These are phyloP conservation scores for Pseudomyrmex sp. DNA, from an alignment of 1,140 invertebrate species.

Conservation along the genomic window DNA sequence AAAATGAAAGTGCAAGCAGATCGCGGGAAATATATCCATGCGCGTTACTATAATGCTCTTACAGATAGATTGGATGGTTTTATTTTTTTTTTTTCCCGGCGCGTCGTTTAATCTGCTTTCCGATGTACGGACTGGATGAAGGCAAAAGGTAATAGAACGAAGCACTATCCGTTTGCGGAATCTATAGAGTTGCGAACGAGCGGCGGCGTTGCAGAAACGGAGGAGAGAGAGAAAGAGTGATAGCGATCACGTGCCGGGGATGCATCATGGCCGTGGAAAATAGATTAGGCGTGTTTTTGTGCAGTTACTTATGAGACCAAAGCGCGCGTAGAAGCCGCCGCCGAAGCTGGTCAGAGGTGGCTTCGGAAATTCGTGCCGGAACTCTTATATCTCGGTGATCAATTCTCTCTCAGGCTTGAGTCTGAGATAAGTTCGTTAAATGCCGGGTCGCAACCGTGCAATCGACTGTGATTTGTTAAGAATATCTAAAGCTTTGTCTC, in stretches of 20 bases:
- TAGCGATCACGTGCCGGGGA: constrained; percentile 55
- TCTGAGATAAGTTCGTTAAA: constrained; percentile 70
- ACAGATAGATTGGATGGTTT: constrained; percentile 17
- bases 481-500: constrained; percentile 61
- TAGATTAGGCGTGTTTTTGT: constrained; percentile 73
- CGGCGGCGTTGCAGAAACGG: constrained; percentile 3
- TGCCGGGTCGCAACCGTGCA: constrained; percentile 62
- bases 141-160: constrained; percentile 21
- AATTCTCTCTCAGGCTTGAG: constrained; percentile 52
- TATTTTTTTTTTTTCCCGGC: not conserved
- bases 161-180: not conserved
- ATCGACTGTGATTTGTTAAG: constrained; percentile 68
- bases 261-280: constrained; percentile 53
- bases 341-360: constrained; percentile 30
- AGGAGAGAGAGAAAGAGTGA: constrained; percentile 23
- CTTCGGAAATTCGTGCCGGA: constrained; percentile 70
- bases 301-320: constrained; percentile 67
- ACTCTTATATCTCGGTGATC: constrained; percentile 65
- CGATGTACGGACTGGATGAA: not conserved
- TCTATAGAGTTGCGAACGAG: constrained; percentile 18
- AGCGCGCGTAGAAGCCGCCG: not conserved
- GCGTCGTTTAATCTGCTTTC: constrained; percentile 22
- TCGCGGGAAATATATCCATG: not conserved
- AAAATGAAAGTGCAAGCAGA: not conserved
- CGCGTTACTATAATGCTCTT: constrained; percentile 14